Evolutionary conservation across 2,113 vertebrate genomes (phyloP), one percentile per base, ranked within the genome.

Genomic region (Sander lucioperca): DNA sequence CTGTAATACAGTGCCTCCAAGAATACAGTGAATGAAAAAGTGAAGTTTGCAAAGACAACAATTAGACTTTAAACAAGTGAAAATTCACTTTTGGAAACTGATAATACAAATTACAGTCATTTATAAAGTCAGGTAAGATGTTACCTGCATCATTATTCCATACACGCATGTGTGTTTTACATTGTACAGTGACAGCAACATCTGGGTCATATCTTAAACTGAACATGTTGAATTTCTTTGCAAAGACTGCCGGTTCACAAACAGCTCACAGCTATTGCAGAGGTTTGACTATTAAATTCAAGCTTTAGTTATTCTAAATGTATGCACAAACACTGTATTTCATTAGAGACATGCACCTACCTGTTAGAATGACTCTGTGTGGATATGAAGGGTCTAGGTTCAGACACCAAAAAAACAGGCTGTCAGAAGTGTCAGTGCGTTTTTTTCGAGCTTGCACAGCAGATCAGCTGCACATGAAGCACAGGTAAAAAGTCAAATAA

Each of bases 341-440:
- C 2, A 51, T 53, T 18, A 45, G 16, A 88, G 14, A 57, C 10
- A 63, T 39, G 10, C 58, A 75, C 92, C 16, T 90, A 94, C 94
- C 94, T 90, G 83, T 86, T 36, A 4, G 62, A 81, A 3, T 30
- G 82, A 61, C 27, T 23, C 56, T 25, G 30, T 36, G 30, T 63
- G 27, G 54, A 69, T 65, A 16, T 19, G 23, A 85, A 13, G 11
- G 45, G 5, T 63, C 62, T 66, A 64, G 77, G 63, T 74, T 85
- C 45, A 57, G 67, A 23, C 59, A 16, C 36, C 2, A 6, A 59
- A 57, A 58, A 56, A 53, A 56, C 79, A 54, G 12, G 25, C 62
- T 72, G 27, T 68, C 16, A 36, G 56, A 82, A 73, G 50, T 25
- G 15, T 83, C 19, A 19, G 23, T 25, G 56, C 16, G 61, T 70